phyloP scores from a whole-genome alignment of 2,113 vertebrate species.

The Oreochromis tanganicae region DNA sequence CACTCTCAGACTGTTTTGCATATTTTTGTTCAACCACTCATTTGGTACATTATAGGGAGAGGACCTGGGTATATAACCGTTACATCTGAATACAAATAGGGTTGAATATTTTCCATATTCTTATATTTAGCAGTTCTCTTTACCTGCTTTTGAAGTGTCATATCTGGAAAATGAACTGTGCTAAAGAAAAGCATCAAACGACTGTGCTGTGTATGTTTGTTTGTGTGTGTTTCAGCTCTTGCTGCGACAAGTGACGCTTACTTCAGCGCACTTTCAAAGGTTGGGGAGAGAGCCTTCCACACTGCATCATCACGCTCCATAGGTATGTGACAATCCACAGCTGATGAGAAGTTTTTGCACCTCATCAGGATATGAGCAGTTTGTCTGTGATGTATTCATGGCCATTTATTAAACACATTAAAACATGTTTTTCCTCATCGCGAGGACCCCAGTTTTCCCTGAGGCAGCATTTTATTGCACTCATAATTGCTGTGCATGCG shows the following conservation, averaged over 20 bases:
- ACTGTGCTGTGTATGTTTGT: background rate
- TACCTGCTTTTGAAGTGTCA: background rate
- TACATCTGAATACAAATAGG: background rate
- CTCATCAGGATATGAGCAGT: background rate
- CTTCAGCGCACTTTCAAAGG: constrained; percentile 84
- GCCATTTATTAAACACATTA: background rate
- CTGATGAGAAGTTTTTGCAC: background rate
- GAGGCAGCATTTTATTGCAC: background rate
- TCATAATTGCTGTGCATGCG: background rate
- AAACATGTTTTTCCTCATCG: background rate
- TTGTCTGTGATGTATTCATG: background rate
- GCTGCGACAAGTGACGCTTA: constrained; percentile 83
- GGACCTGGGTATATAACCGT: background rate
- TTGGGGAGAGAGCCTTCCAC: constrained; percentile 84
- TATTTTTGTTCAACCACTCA: background rate
- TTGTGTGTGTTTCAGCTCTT: constrained; percentile 70
- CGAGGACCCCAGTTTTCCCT: constrained; percentile 13
- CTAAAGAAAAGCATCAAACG: background rate
- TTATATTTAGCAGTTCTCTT: background rate
- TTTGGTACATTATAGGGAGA: background rate
- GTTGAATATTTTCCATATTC: rapidly evolving
- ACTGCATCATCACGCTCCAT: constrained; percentile 79
- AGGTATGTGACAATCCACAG: constrained; percentile 63
- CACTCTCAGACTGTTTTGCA: background rate
- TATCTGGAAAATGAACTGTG: background rate